Percentiles rank a stretch among this genome's conserved stretches.
These are phyloP conservation scores for Isichthys henryi DNA, from an alignment of 2,113 vertebrate species.

Conservation along the genomic window DNA sequence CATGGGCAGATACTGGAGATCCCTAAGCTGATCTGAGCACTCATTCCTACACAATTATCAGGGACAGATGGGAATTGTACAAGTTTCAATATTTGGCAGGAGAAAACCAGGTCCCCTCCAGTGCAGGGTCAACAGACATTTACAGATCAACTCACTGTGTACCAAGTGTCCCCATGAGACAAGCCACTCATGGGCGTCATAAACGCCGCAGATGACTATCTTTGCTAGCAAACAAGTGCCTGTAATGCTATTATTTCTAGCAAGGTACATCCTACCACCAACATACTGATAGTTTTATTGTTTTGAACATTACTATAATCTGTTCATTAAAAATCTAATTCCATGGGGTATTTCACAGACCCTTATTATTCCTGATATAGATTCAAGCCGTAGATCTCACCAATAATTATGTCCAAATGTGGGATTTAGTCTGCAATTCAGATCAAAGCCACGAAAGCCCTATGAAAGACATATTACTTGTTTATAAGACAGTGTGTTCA, in stretches of 20 bases:
- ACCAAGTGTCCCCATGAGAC: neutral
- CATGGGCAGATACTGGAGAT: neutral
- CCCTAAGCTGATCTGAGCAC: neutral
- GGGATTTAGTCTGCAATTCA: neutral
- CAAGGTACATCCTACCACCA: neutral
- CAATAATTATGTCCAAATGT: neutral
- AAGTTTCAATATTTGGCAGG: neutral
- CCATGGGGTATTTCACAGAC: neutral
- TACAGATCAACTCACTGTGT: neutral
- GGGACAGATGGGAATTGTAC: neutral
- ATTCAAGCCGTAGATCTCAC: neutral
- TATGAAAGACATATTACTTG: neutral
- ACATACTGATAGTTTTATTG: neutral
- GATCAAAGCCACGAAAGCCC: conserved; percentile 5
- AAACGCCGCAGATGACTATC: neutral
- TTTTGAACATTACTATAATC: neutral
- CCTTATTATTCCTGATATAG: neutral
- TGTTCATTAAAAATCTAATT: neutral
- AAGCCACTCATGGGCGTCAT: neutral
- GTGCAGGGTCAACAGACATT: neutral
- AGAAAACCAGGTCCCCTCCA: neutral
- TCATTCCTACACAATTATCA: neutral
- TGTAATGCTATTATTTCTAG: neutral
- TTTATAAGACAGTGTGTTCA: conserved; percentile 4
- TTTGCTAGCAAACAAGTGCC: neutral